Evolutionary conservation across 1,140 invertebrate genomes (phyloP), one percentile per base, ranked within the genome.

Genomic region (Akabosia matsudoensis): DNA sequence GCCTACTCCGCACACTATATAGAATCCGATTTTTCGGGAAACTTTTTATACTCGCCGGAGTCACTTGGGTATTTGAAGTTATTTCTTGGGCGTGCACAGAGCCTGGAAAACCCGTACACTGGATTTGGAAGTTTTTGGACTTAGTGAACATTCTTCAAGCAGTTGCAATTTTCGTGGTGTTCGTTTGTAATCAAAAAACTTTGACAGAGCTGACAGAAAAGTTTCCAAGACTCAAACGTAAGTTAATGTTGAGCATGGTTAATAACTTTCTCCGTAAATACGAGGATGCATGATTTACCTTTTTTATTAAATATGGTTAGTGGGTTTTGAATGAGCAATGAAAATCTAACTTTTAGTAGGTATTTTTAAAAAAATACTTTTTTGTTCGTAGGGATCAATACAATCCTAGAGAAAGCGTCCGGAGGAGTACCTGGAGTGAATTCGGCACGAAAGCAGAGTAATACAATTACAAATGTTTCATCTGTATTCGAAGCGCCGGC

Each of bases 51-150:
- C 33, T 72, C 3, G 70, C 70, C 30, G 70, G 70, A 72, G 33
- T 72, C 14, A 72, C 70, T 10, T 72, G 70, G 70, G 45, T 72
- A 22, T 72, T 72, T 45, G 70, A 72, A 24, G 70, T 72, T 4
- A 72, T 72, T 7, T 72, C 70, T 7, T 72, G 70, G 70, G 70
- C 70, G 16, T 45, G 33, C 18, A 37, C 70, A 7, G 33, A 34
- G 26, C 10, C 33, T 22, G 37, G 37, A n/a, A 45, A 34, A 22
- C 33, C 70, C 1, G 13, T 51, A 7, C 70, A 34, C n/a, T 72
- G 70, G 70, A 45, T 45, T 7, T 72, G 70, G 70, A 72, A 45
- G 34, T 37, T 72, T 34, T 26, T 72, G 3, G 70, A 72, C 24
- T 26, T 72, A 2, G 70, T 72, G 3, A 72, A 72, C 26, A 72